These are phyloP conservation scores for Apis mellifera DNA, from an alignment of 1,140 invertebrate genomes.

Conservation along the genomic window DNA sequence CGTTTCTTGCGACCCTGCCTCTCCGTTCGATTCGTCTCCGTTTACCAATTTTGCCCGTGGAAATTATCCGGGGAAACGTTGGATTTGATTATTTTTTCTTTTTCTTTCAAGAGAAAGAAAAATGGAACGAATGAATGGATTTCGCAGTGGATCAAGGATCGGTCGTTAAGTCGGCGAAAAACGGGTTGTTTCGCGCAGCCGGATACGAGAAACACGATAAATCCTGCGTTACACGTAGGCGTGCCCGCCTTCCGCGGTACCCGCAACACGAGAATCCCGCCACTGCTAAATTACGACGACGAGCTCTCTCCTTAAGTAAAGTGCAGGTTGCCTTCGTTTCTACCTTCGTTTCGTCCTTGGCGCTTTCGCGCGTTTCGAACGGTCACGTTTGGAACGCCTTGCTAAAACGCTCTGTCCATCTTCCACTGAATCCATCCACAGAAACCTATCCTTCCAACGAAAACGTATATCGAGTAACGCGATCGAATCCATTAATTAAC, in stretches of 20 bases:
- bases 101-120: too few species aligned
- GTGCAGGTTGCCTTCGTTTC: slow-evolving; percentile 55
- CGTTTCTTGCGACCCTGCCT: slow-evolving; percentile 36
- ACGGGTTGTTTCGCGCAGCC: slow-evolving; percentile 25
- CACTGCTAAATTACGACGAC: slow-evolving; percentile 67
- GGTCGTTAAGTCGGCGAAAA: not conserved
- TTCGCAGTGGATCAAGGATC: too few species aligned
- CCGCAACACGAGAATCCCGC: slow-evolving; percentile 41
- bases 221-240: slow-evolving; percentile 65
- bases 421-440: slow-evolving; percentile 34
- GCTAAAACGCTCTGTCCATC: slow-evolving; percentile 31
- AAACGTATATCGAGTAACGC: slow-evolving; percentile 27
- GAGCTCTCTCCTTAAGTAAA: slow-evolving; percentile 61
- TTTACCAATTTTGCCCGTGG: too few species aligned
- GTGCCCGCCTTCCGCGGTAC: slow-evolving; percentile 60
- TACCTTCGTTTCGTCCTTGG: slow-evolving; percentile 62
- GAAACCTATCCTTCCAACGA: not conserved
- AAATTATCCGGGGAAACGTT: too few species aligned
- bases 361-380: slow-evolving; percentile 53
- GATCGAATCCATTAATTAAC: slow-evolving; percentile 25
- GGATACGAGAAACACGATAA: slow-evolving; percentile 67
- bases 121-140: too few species aligned
- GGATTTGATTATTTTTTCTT: too few species aligned
- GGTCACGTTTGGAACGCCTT: slow-evolving; percentile 26
- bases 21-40: not conserved